Evolutionary conservation across 2,113 vertebrate genomes (phyloP).

Genomic region (Seriola dumerili): DNA sequence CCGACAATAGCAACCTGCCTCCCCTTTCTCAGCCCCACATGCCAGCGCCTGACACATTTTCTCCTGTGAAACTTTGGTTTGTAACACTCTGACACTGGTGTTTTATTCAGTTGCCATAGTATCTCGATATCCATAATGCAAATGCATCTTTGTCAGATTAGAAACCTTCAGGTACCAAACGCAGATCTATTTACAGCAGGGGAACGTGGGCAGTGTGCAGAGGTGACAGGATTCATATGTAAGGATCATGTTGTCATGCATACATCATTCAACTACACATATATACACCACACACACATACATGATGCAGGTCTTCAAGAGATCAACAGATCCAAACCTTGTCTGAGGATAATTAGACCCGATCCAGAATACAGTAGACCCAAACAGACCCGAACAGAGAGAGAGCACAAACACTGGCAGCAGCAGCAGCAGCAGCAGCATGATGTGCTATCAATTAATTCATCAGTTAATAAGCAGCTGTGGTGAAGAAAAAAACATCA

Average conservation of each 20-base stretch:
- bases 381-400: too few relatives aligned
- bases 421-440: too few relatives aligned
- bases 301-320: too few relatives aligned
- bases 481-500: too few relatives aligned
- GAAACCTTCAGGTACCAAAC: constrained; percentile 56
- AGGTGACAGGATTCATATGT: background rate
- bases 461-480: background rate
- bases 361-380: too few relatives aligned
- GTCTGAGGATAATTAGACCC: too few relatives aligned
- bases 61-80: constrained; percentile 8
- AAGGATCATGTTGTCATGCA: background rate
- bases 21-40: background rate
- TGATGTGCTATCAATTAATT: background rate
- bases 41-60: constrained; percentile 6
- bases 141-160: constrained; percentile 57
- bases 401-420: background rate
- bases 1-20: constrained; percentile 19
- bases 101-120: constrained; percentile 69
- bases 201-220: constrained; percentile 4
- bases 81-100: constrained; percentile 2
- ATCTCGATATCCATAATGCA: constrained; percentile 59
- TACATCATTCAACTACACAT: too few relatives aligned
- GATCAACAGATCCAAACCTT: too few relatives aligned
- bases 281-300: too few relatives aligned
- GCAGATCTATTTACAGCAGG: constrained; percentile 67